phyloP scores from a whole-genome alignment of 2,797 vertebrate species.

The Molossus molossus region DNA sequence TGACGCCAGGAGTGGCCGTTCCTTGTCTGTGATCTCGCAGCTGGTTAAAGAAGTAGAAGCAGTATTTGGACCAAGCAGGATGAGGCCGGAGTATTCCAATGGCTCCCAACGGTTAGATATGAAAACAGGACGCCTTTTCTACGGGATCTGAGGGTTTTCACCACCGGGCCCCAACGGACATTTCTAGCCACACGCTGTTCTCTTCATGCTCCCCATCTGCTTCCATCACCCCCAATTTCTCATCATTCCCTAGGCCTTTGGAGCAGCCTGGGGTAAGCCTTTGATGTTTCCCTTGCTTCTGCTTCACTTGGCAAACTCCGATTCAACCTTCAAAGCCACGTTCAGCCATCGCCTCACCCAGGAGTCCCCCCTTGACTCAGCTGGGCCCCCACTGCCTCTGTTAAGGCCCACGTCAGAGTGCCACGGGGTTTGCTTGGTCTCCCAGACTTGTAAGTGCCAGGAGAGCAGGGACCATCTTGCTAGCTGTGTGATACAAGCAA shows the following conservation, averaged over 20 bases:
- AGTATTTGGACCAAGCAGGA: not conserved
- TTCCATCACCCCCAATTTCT: not conserved
- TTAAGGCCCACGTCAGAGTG: not conserved
- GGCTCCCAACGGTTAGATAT: not conserved
- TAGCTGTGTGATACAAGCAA: not conserved
- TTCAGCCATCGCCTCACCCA: not conserved
- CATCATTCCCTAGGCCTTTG: not conserved
- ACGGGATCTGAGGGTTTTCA: not conserved
- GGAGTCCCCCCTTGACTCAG: not conserved
- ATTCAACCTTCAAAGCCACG: slow-evolving; percentile 33
- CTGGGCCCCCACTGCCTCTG: not conserved
- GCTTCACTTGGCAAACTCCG: slow-evolving; percentile 51
- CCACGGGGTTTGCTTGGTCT: not conserved
- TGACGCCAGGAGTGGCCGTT: not conserved
- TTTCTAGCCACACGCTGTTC: not conserved
- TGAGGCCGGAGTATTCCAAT: not conserved
- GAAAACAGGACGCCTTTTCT: not conserved
- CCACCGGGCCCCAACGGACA: not conserved
- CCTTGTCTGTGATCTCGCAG: not conserved
- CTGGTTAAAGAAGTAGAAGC: not conserved
- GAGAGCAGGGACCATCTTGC: not conserved
- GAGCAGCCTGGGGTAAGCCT: not conserved
- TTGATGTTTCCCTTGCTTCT: slow-evolving; percentile 1
- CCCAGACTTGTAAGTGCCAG: not conserved
- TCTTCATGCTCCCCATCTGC: not conserved